Conservation (phyloP, 1,140 invertebrate species). For the Sminthurinus signatus region DNA sequence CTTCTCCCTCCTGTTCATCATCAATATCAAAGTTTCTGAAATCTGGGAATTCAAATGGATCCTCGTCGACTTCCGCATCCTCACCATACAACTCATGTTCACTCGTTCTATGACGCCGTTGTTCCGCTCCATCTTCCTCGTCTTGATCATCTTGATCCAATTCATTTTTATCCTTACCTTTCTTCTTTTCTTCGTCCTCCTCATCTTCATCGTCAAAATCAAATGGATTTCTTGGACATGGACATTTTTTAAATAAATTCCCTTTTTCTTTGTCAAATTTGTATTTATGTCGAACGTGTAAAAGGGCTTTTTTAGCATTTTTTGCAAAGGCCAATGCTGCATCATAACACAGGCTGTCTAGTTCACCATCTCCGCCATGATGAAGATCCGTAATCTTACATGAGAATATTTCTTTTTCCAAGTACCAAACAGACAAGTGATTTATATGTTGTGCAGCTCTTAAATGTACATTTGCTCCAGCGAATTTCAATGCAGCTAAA, state of each 20-base stretch:
- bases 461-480: constrained; percentile 11
- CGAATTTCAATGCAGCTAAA: constrained; percentile 23
- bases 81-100: neutral
- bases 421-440: constrained; percentile 26
- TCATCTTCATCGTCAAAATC: too few species aligned
- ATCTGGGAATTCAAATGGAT: neutral
- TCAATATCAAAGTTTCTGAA: too few species aligned
- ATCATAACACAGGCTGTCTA: constrained; percentile 18
- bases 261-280: constrained; percentile 7
- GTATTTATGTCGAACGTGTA: neutral
- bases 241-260: neutral
- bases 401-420: constrained; percentile 25
- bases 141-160: neutral
- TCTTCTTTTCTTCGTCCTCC: neutral
- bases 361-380: constrained; percentile 32
- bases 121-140: too few species aligned
- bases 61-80: neutral
- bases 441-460: constrained; percentile 26
- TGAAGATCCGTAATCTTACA: constrained; percentile 34
- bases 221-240: neutral
- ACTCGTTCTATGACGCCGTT: too few species aligned
- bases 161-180: neutral
- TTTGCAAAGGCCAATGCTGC: constrained; percentile 10
- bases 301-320: neutral
- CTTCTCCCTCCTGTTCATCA: neutral